Conservation (phyloP, 2,888 invertebrate species). For the Galerucella nymphaeae region DNA sequence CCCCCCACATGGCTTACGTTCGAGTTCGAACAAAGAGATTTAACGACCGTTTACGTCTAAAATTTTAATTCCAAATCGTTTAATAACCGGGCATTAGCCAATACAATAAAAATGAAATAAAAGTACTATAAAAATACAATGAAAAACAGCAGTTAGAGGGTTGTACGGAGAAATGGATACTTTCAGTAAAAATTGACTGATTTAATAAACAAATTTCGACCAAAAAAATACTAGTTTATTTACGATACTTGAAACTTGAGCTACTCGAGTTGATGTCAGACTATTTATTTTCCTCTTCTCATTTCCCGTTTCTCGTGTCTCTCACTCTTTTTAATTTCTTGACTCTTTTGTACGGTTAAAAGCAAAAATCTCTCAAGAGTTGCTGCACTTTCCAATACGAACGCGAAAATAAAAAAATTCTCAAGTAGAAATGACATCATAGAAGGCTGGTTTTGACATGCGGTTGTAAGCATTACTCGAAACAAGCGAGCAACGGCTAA, state of each 20-base stretch:
- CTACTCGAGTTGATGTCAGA: conserved; percentile 1
- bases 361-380: conserved; percentile 31
- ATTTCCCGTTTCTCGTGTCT: conserved; percentile 13
- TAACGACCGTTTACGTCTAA: conserved; percentile 10
- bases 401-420: conserved; percentile 24
- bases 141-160: neutral
- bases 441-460: conserved; percentile 43
- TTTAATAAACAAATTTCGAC: neutral
- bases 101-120: conserved; percentile 15
- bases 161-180: neutral
- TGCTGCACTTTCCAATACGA: conserved; percentile 24
- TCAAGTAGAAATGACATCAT: conserved; percentile 41
- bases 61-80: conserved; percentile 13
- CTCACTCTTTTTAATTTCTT: neutral
- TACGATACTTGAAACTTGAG: conserved; percentile 4
- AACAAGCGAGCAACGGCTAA: conserved; percentile 40
- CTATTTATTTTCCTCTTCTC: conserved; percentile 19
- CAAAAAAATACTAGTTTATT: conserved; percentile 8
- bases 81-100: conserved; percentile 13
- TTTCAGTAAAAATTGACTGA: neutral
- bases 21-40: conserved; percentile 6
- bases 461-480: conserved; percentile 39
- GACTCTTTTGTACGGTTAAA: conserved; percentile 16
- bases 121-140: neutral
- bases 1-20: conserved; percentile 1